Percentiles rank a stretch among this genome's conserved stretches.
Evolutionary conservation across 2,113 vertebrate genomes (phyloP).

Genomic region (Centropristis striata): DNA sequence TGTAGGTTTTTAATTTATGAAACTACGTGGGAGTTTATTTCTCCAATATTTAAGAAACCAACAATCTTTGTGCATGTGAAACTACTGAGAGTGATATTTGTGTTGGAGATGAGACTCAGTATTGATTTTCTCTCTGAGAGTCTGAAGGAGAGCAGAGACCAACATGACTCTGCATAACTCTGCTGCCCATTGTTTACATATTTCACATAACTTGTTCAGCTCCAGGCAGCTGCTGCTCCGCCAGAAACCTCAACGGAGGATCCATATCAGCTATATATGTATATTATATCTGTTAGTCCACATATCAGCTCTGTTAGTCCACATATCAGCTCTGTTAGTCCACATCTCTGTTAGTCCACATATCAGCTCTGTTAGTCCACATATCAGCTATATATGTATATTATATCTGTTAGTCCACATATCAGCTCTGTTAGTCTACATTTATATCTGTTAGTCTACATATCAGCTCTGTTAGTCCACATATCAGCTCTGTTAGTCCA

Average conservation of each 20-base stretch:
- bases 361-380: too few species aligned
- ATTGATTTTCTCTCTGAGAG: constrained; percentile 42
- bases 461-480: too few species aligned
- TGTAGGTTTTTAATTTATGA: constrained; percentile 24
- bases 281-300: constrained; percentile 37
- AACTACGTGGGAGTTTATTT: constrained; percentile 28
- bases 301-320: constrained; percentile 28
- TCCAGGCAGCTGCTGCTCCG: constrained; percentile 36
- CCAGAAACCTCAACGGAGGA: constrained; percentile 23
- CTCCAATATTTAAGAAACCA: neutral
- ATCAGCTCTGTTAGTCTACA: too few species aligned
- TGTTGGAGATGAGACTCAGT: neutral
- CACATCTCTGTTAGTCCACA: too few species aligned
- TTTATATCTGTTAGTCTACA: too few species aligned
- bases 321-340: too few species aligned
- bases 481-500: too few species aligned
- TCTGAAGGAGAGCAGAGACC: constrained; percentile 28
- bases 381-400: too few species aligned
- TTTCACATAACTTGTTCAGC: constrained; percentile 64
- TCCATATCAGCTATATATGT: too few species aligned
- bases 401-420: too few species aligned
- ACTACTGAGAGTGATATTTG: neutral
- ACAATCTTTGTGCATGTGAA: constrained; percentile 19
- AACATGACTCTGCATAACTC: constrained; percentile 19
- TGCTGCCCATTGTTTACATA: constrained; percentile 69